Percentiles rank a stretch among this genome's conserved stretches.
Conservation (phyloP, 2,797 vertebrate species). For the Mormyrus proboscirostris region DNA sequence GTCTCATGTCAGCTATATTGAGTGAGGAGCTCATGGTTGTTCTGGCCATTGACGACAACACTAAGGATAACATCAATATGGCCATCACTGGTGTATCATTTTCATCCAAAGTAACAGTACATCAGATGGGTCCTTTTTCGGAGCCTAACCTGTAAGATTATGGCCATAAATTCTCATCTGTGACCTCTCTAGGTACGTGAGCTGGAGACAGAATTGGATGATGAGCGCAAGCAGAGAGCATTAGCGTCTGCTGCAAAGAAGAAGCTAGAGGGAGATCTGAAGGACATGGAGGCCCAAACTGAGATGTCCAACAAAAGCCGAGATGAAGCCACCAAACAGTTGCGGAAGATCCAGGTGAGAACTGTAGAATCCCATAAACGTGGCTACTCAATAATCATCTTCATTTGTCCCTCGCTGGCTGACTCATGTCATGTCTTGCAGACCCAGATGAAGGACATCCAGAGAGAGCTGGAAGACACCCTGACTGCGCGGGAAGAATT, state of each 20-base stretch:
- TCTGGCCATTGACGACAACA: neutral
- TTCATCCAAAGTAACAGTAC: neutral
- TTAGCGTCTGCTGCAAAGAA: slow-evolving; percentile 79
- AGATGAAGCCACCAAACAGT: slow-evolving; percentile 92
- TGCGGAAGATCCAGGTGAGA: slow-evolving; percentile 83
- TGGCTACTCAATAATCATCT: neutral
- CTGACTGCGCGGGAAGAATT: slow-evolving; percentile 82
- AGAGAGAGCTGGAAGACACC: slow-evolving; percentile 88
- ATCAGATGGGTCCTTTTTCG: neutral
- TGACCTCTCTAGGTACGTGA: slow-evolving; percentile 73
- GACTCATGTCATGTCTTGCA: slow-evolving; percentile 38
- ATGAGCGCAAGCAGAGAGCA: slow-evolving; percentile 83
- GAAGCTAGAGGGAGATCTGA: slow-evolving; percentile 90
- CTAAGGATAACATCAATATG: neutral
- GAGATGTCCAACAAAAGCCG: slow-evolving; percentile 79
- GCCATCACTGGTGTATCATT: neutral
- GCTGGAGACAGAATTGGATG: slow-evolving; percentile 89
- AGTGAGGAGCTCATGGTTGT: neutral
- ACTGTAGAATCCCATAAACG: neutral
- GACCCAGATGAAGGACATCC: slow-evolving; percentile 95
- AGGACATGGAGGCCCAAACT: slow-evolving; percentile 86
- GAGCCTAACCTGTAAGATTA: neutral
- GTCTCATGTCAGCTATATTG: neutral
- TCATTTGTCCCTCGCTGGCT: neutral
- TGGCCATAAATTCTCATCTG: neutral